Base-by-base conservation (phyloP, 2,797 vertebrate species). In the Mus minutoides region DNA sequence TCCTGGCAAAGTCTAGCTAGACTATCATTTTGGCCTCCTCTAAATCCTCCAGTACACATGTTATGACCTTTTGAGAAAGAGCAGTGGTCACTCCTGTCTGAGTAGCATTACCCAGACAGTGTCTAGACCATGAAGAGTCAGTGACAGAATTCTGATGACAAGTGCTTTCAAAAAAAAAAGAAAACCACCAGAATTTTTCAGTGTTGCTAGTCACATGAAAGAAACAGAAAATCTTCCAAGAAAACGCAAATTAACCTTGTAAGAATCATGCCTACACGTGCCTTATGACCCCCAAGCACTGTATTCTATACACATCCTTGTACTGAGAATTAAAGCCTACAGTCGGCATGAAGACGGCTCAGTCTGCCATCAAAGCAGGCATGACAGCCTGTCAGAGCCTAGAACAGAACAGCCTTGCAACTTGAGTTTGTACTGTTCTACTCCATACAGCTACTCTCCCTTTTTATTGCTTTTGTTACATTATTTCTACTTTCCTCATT, bases 1-100 rank as follows among this genome's bases (percentile, higher is more conserved):
- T 60, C 43, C 90, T 91, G 29, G 49, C n/a, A 87, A 93, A 84
- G 84, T 60, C 43, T 89, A 94, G 21, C 43, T 73, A 91, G 31
- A 52, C 10, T 62, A 19, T 89, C 64, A 67, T 43, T 14, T n/a
- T 62, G 60, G 14, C 6, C 58, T 95, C 62, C 13, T 64, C 69
- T 37, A 40, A 85, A 29, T 67, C 80, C 54, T 46, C 62, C 60
- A 22, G 13, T 19, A 46, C 21, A 40, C 0, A 58, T 67, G 13
- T 77, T 79, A 89, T 88, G 22, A 79, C 10, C 49, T 83, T 79
- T 69, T 49, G 22, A 29, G 14, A 64, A 31, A 95, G 7, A 76
- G 4, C 31, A 17, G 0, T 6, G 22, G 29, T 40, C 54, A 64
- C 83, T 5, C 10, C 3, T 31, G 13, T 60, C 64, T 56, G 13